These are phyloP conservation scores for Saturnia pavonia DNA, from an alignment of 2,888 invertebrate species.

Conservation along the genomic window DNA sequence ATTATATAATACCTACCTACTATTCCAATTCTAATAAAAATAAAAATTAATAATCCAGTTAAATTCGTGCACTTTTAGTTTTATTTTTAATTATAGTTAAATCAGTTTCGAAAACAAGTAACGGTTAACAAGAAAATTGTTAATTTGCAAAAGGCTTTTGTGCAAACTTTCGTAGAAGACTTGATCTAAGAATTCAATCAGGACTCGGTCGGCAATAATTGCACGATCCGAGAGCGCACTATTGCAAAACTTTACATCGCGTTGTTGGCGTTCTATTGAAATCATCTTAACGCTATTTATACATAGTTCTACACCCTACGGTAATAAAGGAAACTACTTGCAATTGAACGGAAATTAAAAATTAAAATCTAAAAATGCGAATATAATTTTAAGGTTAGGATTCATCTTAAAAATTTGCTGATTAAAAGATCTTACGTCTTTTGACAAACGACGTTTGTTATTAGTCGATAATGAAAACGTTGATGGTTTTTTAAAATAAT, in stretches of 20 bases:
- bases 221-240: conserved; percentile 67
- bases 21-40: too few relatives aligned
- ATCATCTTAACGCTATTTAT: conserved; percentile 72
- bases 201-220: conserved; percentile 74
- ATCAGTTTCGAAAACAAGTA: conserved; percentile 31
- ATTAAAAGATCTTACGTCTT: too few relatives aligned
- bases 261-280: conserved; percentile 74
- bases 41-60: conserved; percentile 1
- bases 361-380: conserved; percentile 71
- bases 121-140: conserved; percentile 51
- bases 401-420: too few relatives aligned
- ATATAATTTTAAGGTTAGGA: conserved; percentile 58
- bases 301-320: conserved; percentile 59
- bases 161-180: conserved; percentile 70
- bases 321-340: conserved; percentile 73
- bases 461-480: too few relatives aligned
- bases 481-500: too few relatives aligned
- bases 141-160: conserved; percentile 69
- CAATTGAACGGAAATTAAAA: conserved; percentile 61
- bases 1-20: conserved; percentile 1
- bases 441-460: too few relatives aligned
- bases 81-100: conserved; percentile 39
- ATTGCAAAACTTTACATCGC: conserved; percentile 72
- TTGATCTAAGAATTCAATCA: conserved; percentile 78
- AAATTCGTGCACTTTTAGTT: conserved; percentile 33